Evolutionary conservation across 2,888 invertebrate species (phyloP).

Genomic region (Bombyx huttoni): DNA sequence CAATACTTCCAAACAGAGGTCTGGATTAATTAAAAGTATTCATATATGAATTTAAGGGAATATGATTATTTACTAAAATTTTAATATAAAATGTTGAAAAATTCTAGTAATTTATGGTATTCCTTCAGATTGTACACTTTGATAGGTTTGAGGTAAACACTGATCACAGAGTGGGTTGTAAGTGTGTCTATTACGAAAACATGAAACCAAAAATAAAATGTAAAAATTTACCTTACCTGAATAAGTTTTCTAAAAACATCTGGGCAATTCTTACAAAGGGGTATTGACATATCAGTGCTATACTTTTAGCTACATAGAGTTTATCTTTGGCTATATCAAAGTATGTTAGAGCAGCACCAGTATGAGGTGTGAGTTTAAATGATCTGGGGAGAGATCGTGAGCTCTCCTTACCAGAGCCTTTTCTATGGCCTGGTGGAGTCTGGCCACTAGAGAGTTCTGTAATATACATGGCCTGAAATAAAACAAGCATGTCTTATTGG

Average conservation of each 20-base stretch:
- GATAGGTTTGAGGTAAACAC: no score
- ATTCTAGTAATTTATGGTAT: no score
- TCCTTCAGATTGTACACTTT: no score
- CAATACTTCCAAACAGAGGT: no score
- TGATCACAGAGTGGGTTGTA: no score
- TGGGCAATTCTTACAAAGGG: slow-evolving; percentile 91
- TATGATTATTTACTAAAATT: neutral
- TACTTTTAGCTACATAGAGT: slow-evolving; percentile 95
- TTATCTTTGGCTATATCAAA: slow-evolving; percentile 96
- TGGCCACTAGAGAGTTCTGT: slow-evolving; percentile 90
- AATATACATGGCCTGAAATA: slow-evolving; percentile 86
- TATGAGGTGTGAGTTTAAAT: slow-evolving; percentile 86
- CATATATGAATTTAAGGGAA: no score
- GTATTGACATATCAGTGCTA: slow-evolving; percentile 91
- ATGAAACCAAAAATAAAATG: no score
- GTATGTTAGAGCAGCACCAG: slow-evolving; percentile 85
- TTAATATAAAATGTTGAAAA: no score
- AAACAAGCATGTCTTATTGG: slow-evolving; percentile 2
- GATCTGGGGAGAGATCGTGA: slow-evolving; percentile 91
- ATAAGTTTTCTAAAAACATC: slow-evolving; percentile 89
- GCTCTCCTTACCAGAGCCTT: slow-evolving; percentile 75
- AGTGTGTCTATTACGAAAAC: no score
- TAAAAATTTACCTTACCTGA: slow-evolving; percentile 73
- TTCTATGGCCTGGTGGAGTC: slow-evolving; percentile 74
- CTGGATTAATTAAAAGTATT: no score